phyloP scores from a whole-genome alignment of 2,888 invertebrate genomes.

The Octodonta nipae region DNA sequence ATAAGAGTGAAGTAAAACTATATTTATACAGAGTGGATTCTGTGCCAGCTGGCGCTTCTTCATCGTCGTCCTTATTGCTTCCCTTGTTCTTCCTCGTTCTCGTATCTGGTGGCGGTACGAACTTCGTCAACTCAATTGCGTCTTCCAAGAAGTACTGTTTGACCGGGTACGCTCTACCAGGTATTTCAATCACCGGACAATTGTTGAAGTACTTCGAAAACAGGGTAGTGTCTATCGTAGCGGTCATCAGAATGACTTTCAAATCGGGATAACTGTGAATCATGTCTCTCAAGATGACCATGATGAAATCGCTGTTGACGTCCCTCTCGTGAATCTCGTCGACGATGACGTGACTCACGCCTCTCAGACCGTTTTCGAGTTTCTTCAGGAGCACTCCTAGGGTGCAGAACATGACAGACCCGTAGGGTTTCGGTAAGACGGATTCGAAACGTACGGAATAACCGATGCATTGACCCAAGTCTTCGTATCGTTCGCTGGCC shows the following conservation, averaged over 20 bases:
- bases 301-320: conserved; percentile 88
- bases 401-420: conserved; percentile 88
- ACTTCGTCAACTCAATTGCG: conserved; percentile 73
- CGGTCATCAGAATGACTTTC: conserved; percentile 91
- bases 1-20: too few relatives aligned
- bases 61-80: conserved; percentile 46
- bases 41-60: too few relatives aligned
- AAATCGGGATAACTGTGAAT: conserved; percentile 82
- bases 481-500: conserved; percentile 77
- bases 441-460: conserved; percentile 93
- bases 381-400: conserved; percentile 88
- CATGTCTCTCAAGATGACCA: conserved; percentile 92
- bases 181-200: conserved; percentile 81
- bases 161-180: conserved; percentile 78
- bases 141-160: conserved; percentile 89
- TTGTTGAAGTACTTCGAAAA: conserved; percentile 86
- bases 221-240: conserved; percentile 87
- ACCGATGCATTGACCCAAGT: conserved; percentile 67
- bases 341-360: conserved; percentile 92
- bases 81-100: conserved; percentile 53
- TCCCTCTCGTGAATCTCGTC: conserved; percentile 93
- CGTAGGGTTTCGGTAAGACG: conserved; percentile 81
- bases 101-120: conserved; percentile 61
- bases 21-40: too few relatives aligned
- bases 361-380: conserved; percentile 82